Conservation (phyloP, 2,888 invertebrate species). For the Pachliopta kotzebuea region DNA sequence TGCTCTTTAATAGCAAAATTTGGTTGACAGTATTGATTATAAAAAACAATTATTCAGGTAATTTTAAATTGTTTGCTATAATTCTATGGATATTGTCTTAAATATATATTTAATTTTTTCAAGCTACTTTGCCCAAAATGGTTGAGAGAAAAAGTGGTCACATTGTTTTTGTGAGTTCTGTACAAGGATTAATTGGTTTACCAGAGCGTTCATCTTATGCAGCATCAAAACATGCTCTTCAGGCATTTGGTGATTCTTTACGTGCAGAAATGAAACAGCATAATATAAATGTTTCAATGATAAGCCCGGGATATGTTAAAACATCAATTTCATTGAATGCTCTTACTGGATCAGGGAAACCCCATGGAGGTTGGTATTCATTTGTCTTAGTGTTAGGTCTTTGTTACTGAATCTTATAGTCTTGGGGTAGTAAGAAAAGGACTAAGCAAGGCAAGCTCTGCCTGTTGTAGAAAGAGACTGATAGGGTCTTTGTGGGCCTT, state of each 20-base stretch:
- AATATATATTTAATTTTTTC: conserved; percentile 45
- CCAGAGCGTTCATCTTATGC: conserved; percentile 94
- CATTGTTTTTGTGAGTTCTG: conserved; percentile 93
- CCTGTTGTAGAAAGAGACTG: no score
- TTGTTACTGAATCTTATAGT: no score
- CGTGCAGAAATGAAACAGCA: conserved; percentile 91
- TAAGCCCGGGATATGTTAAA: conserved; percentile 93
- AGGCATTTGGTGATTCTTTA: conserved; percentile 95
- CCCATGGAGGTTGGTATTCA: conserved; percentile 84
- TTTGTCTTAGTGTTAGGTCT: no score
- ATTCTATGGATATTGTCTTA: not conserved
- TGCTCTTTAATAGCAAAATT: no score
- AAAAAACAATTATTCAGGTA: no score
- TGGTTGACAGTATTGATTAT: no score
- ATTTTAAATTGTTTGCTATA: no score
- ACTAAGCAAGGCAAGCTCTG: no score
- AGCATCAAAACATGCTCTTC: conserved; percentile 96
- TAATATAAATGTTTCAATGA: conserved; percentile 91
- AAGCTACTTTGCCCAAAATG: conserved; percentile 93
- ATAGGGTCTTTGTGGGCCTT: no score
- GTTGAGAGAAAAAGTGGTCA: conserved; percentile 86
- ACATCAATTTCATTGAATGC: conserved; percentile 97
- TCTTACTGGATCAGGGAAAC: conserved; percentile 88
- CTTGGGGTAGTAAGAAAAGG: no score
- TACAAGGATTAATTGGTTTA: conserved; percentile 95